Percentiles rank a stretch among this genome's conserved stretches.
Conservation (phyloP, 2,888 invertebrate species). For the Eilema sororculum region DNA sequence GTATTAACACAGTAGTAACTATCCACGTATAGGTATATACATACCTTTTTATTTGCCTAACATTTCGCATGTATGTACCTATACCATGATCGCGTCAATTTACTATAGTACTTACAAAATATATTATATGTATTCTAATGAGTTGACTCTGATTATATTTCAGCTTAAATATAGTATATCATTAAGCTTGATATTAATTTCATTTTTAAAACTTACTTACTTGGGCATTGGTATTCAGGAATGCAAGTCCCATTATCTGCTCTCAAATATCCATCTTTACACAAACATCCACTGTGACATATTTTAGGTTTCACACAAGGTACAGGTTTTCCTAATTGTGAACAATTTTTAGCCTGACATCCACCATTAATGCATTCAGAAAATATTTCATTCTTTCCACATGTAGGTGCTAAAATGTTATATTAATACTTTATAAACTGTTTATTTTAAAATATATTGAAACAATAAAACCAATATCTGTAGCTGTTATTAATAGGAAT, state of each 20-base stretch:
- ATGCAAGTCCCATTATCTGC: slow-evolving; percentile 11
- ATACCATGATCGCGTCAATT: too few species aligned
- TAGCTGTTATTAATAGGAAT: too few species aligned
- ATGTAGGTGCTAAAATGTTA: slow-evolving; percentile 17
- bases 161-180: too few species aligned
- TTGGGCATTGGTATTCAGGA: slow-evolving; percentile 15
- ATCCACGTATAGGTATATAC: too few species aligned
- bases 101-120: too few species aligned
- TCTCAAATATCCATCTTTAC: slow-evolving; percentile 5
- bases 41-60: too few species aligned
- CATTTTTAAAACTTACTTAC: neutral
- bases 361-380: slow-evolving; percentile 55
- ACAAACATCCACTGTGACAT: neutral
- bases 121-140: too few species aligned
- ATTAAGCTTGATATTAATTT: too few species aligned
- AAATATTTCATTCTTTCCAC: slow-evolving; percentile 49
- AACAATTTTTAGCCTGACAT: slow-evolving; percentile 41
- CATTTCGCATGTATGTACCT: too few species aligned
- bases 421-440: neutral
- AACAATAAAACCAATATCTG: neutral
- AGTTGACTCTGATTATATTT: too few species aligned
- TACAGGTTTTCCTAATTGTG: neutral
- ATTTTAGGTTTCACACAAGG: slow-evolving; percentile 4
- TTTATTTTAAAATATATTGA: neutral
- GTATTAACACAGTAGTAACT: too few species aligned